Evolutionary conservation across 2,888 invertebrate species (phyloP), one percentile per base, ranked within the genome.

Genomic region (Hydropsyche betteni): DNA sequence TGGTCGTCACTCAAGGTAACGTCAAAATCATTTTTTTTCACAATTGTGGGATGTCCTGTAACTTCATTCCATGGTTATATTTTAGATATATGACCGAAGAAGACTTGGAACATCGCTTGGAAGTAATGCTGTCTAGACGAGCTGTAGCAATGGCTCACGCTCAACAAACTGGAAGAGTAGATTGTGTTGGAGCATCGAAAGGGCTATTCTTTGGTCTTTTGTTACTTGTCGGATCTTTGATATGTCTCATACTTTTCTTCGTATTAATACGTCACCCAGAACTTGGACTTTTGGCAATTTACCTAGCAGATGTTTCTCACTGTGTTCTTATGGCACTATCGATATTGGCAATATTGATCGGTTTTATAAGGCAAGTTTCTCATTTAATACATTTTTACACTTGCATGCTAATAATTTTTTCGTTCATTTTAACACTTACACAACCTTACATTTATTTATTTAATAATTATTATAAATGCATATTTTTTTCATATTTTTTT

Each of bases 171-270:
- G 94, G 94, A 80, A 91, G 95, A 72, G 94, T 97, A 76, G 97
- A 98, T 87, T 98, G 98, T 84, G 94, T 97, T 53, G 97, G 97
- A 36, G 96, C 98, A 38, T 96, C 96, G 82, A 95, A 95, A 84
- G 96, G 96, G 80, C 90, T 97, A 73, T 97, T 97, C 90, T 94
- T 95, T 85, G 97, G 97, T 81, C 89, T 97, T 72, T 89, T 97
- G 77, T 90, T 96, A 80, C 89, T 97, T 81, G 96, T 97, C 80
- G 95, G 94, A 75, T 95, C 96, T 33, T 89, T 97, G 81, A 97
- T 97, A 85, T 96, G 96, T 86, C 89, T 98, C 84, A 97, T 98
- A 82, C 90, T 97, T 80, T 98, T 97, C 92, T 97, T 97, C 88
- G 97, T 98, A 80, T 90, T 98, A 82, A 94, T 97, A 81, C 94